Evolutionary conservation across 2,113 vertebrate species (phyloP), one percentile per base, ranked within the genome.

Genomic region (Drymodes brunneopygia): DNA sequence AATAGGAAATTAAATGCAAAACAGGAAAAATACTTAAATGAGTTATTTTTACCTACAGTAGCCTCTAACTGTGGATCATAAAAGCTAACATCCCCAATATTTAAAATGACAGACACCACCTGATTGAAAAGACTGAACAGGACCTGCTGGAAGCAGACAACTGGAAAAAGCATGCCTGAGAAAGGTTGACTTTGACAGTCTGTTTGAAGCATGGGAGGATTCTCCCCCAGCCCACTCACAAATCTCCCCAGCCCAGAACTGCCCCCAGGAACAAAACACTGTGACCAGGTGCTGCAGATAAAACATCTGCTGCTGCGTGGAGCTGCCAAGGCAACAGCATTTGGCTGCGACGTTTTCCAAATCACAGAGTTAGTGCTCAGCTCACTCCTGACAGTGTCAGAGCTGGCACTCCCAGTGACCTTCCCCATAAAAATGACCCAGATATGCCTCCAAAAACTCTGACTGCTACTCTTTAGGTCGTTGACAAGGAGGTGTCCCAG

Each of bases 151-250:
- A 75, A 61, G 25, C n/a, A 65, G 12, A 67, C 7, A n/a, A 42
- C 11, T 28, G 9, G 16, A 75, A 75, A 61, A 80, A 75, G 5
- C 18, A 42, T 29, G 35, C 38, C 47, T 71, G 53, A 83, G 44
- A 74, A 86, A 92, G 12, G 5, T 10, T 21, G 27, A 33, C 9
- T n/a, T 25, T 42, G 36, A 11, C 25, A 70, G 28, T 5, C 28
- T 74, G 20, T 72, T 23, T 53, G 44, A 36, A 16, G 15, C 14
- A 66, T 0, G 0, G n/a, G 12, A 79, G 8, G n/a, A 78, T 73
- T 70, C 22, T 79, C n/a, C 33, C 1, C 1, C 42, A 73, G 45
- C 11, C 13, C 1, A 1, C 7, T 86, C 7, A 4, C 1, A 1
- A 33, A 40, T 69, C 29, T 61, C 14, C 6, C 3, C 22, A 42